phyloP scores from a whole-genome alignment of 2,113 vertebrate genomes.

The Strix aluco region DNA sequence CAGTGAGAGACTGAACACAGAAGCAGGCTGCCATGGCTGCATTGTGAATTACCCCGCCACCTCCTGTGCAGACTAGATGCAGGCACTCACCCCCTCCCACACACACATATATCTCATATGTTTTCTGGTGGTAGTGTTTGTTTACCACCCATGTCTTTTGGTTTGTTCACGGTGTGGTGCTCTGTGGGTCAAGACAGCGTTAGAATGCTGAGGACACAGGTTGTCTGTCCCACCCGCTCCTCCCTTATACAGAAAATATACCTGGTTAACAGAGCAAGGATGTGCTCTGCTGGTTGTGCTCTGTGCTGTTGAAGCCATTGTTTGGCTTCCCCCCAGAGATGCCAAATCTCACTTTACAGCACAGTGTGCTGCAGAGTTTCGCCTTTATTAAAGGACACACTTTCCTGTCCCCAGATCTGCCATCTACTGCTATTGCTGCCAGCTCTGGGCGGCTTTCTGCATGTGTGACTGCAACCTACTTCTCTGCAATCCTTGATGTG shows the following conservation, averaged over 20 bases:
- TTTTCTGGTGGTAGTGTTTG: conserved; percentile 73
- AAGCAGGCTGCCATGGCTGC: conserved; percentile 59
- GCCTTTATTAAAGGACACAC: conserved; percentile 21
- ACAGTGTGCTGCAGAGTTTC: not conserved
- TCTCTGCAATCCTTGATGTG: conserved; percentile 28
- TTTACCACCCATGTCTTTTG: conserved; percentile 50
- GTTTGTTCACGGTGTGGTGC: conserved; percentile 55
- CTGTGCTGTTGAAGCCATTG: conserved; percentile 46
- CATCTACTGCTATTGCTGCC: conserved; percentile 6
- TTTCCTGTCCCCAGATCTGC: conserved; percentile 1
- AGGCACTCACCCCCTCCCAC: not conserved
- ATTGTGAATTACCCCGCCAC: conserved; percentile 41
- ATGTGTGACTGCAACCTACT: conserved; percentile 46
- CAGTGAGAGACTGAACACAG: conserved; percentile 60
- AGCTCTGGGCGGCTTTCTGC: conserved; percentile 16
- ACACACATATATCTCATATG: not conserved
- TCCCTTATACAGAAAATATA: not conserved
- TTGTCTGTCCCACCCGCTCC: conserved; percentile 38
- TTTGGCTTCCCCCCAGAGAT: not conserved
- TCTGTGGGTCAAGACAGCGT: conserved; percentile 70
- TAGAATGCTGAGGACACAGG: conserved; percentile 64
- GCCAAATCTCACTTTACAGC: not conserved
- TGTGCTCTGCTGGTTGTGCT: conserved; percentile 44
- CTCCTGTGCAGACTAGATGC: not conserved
- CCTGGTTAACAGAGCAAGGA: conserved; percentile 37